These are phyloP conservation scores for Nebria ingens DNA, from an alignment of 1,140 invertebrate species.

Conservation along the genomic window DNA sequence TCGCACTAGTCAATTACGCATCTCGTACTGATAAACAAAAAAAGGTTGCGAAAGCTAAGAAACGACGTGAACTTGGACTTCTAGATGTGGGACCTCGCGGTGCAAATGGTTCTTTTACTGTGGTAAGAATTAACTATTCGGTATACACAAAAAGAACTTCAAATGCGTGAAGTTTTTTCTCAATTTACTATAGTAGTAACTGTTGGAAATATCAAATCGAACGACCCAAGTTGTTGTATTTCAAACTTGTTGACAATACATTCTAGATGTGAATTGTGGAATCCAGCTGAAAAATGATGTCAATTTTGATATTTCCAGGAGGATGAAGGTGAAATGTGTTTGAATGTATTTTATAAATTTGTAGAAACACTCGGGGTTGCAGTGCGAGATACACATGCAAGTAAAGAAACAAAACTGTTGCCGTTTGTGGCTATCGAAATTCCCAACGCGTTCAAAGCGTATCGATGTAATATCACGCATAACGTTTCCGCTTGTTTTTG, in stretches of 20 bases:
- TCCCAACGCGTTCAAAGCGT: slow-evolving; percentile 75
- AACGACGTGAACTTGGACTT: slow-evolving; percentile 60
- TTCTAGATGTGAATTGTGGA: too few relatives aligned
- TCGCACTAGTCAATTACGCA: slow-evolving; percentile 89
- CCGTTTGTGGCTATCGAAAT: slow-evolving; percentile 82
- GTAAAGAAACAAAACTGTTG: slow-evolving; percentile 62
- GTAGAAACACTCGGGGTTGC: slow-evolving; percentile 76
- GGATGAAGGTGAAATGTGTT: not conserved
- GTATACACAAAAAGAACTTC: too few relatives aligned
- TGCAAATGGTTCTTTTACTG: slow-evolving; percentile 71
- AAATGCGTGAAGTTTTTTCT: slow-evolving; percentile 9
- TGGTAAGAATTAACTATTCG: slow-evolving; percentile 48
- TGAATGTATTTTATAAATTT: slow-evolving; percentile 26
- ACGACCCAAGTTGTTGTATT: too few relatives aligned
- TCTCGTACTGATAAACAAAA: slow-evolving; percentile 73
- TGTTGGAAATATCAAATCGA: too few relatives aligned
- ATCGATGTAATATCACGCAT: slow-evolving; percentile 88
- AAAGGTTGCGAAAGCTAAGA: not conserved
- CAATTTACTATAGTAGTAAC: too few relatives aligned
- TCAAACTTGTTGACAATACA: too few relatives aligned
- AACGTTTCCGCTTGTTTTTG: slow-evolving; percentile 82
- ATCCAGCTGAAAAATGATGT: too few relatives aligned
- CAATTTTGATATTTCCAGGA: too few relatives aligned
- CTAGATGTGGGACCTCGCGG: slow-evolving; percentile 67
- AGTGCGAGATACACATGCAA: slow-evolving; percentile 49